phyloP scores from a whole-genome alignment of 2,797 vertebrate species.

The Poeciliopsis gracilis region DNA sequence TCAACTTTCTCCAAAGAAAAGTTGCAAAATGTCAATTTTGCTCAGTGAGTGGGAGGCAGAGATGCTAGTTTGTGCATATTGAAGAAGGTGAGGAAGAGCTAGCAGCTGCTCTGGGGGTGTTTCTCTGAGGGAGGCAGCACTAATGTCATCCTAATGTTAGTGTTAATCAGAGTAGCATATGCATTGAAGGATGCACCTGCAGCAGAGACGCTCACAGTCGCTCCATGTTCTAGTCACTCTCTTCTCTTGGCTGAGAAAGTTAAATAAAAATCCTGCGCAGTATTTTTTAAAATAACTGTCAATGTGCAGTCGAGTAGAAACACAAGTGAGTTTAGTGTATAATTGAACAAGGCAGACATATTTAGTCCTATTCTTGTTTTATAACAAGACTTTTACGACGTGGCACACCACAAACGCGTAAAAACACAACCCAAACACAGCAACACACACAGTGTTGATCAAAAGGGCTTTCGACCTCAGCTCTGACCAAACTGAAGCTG shows the following conservation, averaged over 20 bases:
- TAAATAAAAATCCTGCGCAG: constrained; percentile 17
- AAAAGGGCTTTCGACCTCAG: constrained; percentile 47
- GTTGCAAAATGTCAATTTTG: constrained; percentile 3
- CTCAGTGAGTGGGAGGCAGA: constrained; percentile 24
- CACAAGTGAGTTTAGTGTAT: neutral
- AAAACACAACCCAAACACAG: constrained; percentile 28
- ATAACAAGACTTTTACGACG: constrained; percentile 61
- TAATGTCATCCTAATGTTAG: constrained; percentile 71
- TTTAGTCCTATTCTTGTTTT: constrained; percentile 27
- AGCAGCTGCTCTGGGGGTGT: constrained; percentile 70
- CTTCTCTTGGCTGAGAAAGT: constrained; percentile 11
- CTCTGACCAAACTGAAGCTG: constrained; percentile 28
- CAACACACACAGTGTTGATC: constrained; percentile 33
- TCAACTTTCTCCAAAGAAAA: constrained; percentile 19
- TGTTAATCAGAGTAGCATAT: constrained; percentile 73
- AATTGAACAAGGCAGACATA: constrained; percentile 4
- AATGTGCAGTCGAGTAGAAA: neutral
- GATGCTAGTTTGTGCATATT: constrained; percentile 44
- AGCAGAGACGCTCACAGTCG: constrained; percentile 6
- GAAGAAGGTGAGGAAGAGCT: constrained; percentile 44
- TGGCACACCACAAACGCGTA: constrained; percentile 60
- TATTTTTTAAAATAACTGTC: neutral
- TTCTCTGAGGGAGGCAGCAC: constrained; percentile 58
- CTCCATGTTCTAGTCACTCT: constrained; percentile 3
- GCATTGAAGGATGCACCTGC: constrained; percentile 49